Evolutionary conservation across 2,113 vertebrate genomes (phyloP).

Genomic region (Cyanoderma ruficeps): DNA sequence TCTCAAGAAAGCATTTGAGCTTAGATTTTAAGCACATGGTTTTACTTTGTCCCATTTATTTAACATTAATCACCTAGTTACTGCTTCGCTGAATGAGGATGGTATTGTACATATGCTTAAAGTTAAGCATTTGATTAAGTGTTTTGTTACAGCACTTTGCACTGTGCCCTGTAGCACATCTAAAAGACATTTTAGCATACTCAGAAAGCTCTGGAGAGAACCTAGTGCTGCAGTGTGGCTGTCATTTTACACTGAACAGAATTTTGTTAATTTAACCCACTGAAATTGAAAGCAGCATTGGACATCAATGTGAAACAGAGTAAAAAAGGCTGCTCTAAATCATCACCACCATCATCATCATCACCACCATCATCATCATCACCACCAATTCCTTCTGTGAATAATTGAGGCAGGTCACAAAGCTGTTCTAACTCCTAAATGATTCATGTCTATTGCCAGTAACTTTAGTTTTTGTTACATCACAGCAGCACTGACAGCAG

Average conservation of each 20-base stretch:
- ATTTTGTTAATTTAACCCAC: background rate
- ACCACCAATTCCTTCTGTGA: background rate
- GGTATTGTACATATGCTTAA: slow-evolving; percentile 18
- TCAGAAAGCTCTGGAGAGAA: background rate
- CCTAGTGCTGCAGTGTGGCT: background rate
- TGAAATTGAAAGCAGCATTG: background rate
- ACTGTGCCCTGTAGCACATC: background rate
- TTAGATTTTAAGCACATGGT: slow-evolving; percentile 37
- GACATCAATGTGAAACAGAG: background rate
- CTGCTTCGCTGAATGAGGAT: background rate
- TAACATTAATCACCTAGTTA: slow-evolving; percentile 35
- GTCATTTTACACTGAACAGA: background rate
- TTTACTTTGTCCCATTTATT: slow-evolving; percentile 37
- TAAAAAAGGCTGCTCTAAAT: background rate
- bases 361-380: background rate
- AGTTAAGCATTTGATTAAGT: slow-evolving; percentile 38
- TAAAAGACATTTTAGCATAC: slow-evolving; percentile 8
- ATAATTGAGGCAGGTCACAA: background rate
- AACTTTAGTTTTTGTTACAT: background rate
- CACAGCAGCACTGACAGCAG: background rate
- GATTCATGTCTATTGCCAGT: background rate
- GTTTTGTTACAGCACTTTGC: slow-evolving; percentile 7
- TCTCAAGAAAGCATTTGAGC: slow-evolving; percentile 7
- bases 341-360: background rate
- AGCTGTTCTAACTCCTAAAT: background rate